phyloP scores from a whole-genome alignment of 2,113 vertebrate genomes.

The Sinocyclocheilus rhinocerous region DNA sequence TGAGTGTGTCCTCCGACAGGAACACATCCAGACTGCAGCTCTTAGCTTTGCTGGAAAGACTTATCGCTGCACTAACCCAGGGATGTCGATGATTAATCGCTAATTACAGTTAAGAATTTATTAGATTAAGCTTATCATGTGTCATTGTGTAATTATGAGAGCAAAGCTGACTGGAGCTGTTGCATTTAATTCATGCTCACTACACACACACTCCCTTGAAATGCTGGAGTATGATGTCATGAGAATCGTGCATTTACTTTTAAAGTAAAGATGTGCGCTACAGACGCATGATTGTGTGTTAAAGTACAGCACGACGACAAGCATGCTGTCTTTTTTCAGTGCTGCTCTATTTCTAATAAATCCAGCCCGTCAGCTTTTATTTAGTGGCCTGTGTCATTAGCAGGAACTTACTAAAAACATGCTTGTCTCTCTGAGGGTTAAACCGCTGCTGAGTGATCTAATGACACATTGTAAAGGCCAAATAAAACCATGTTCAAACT shows the following conservation, averaged over 20 bases:
- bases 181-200: neutral
- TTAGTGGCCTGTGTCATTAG: no score
- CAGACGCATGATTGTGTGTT: neutral
- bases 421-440: no score
- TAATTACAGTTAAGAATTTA: neutral
- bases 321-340: no score
- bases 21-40: neutral
- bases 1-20: conserved; percentile 64
- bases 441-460: no score
- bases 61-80: neutral
- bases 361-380: no score
- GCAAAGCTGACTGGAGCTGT: neutral
- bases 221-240: neutral
- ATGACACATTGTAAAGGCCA: no score
- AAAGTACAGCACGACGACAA: neutral
- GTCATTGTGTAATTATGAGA: neutral
- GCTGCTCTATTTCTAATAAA: no score
- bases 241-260: neutral
- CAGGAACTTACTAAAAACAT: no score
- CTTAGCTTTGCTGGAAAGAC: no score
- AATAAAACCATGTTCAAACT: no score
- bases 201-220: neutral
- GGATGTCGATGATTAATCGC: neutral
- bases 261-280: neutral
- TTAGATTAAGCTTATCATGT: neutral